Evolutionary conservation across 2,888 invertebrate species (phyloP).

Genomic region (Troglohyphantes excavatus): DNA sequence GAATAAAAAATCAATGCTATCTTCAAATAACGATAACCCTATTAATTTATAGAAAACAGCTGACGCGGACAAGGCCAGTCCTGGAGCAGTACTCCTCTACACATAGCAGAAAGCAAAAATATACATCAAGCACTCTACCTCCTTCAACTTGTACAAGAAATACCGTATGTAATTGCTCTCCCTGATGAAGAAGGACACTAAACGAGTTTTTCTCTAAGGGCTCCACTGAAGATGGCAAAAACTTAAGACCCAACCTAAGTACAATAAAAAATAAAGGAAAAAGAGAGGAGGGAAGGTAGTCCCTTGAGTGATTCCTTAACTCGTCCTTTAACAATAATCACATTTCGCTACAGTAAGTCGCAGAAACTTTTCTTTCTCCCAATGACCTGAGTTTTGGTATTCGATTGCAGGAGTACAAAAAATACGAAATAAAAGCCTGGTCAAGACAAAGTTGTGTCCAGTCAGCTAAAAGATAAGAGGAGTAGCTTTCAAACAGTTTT

Average conservation of each 20-base stretch:
- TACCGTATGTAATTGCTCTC: background rate
- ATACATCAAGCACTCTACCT: too few relatives aligned
- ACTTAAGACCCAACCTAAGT: conserved; percentile 8
- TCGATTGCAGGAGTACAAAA: background rate
- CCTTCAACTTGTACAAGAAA: background rate
- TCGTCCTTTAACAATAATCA: conserved; percentile 65
- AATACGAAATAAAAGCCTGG: background rate
- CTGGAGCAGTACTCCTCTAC: too few relatives aligned
- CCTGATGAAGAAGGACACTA: conserved; percentile 22
- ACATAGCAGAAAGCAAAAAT: too few relatives aligned
- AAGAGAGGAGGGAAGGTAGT: background rate
- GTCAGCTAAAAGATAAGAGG: background rate
- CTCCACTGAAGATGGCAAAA: background rate
- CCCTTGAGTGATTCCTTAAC: conserved; percentile 33
- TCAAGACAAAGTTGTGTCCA: background rate
- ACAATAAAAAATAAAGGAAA: background rate
- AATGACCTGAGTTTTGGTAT: conserved; percentile 4
- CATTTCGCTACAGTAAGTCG: conserved; percentile 52
- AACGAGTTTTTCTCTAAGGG: conserved; percentile 23
- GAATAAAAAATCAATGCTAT: too few relatives aligned
- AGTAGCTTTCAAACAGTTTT: too few relatives aligned
- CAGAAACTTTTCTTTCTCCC: conserved; percentile 3
- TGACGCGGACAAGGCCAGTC: too few relatives aligned
- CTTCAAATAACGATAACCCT: too few relatives aligned
- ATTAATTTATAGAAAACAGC: too few relatives aligned